Evolutionary conservation across 2,888 invertebrate genomes (phyloP).

Genomic region (Gymnoscelis rufifasciata): DNA sequence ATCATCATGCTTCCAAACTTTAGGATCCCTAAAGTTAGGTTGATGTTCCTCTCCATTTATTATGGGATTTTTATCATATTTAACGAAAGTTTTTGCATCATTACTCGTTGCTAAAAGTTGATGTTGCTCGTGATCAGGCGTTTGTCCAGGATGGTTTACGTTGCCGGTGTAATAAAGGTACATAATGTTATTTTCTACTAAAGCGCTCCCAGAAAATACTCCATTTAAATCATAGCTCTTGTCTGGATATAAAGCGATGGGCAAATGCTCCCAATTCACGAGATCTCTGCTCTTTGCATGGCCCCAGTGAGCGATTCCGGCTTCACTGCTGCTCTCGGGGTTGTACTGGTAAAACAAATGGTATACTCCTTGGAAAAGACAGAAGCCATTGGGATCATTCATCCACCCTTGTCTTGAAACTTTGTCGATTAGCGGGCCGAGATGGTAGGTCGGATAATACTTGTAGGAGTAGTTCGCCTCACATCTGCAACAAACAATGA

Average conservation of each 20-base stretch:
- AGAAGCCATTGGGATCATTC: slow-evolving; percentile 78
- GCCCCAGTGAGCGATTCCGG: slow-evolving; percentile 71
- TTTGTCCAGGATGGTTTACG: slow-evolving; percentile 41
- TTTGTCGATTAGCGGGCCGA: slow-evolving; percentile 43
- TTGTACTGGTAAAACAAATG: slow-evolving; percentile 76
- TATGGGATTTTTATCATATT: slow-evolving; percentile 56
- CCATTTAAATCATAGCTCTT: slow-evolving; percentile 53
- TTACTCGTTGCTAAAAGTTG: slow-evolving; percentile 55
- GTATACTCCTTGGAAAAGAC: slow-evolving; percentile 52
- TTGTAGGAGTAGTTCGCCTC: slow-evolving; percentile 31
- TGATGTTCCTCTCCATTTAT: slow-evolving; percentile 46
- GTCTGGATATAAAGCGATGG: slow-evolving; percentile 69
- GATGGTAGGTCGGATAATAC: slow-evolving; percentile 55
- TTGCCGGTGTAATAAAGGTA: slow-evolving; percentile 64
- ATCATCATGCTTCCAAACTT: slow-evolving; percentile 61
- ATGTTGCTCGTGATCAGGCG: slow-evolving; percentile 45
- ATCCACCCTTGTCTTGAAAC: slow-evolving; percentile 66
- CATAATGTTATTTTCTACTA: slow-evolving; percentile 54
- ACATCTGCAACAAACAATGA: slow-evolving; percentile 32
- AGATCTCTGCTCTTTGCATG: slow-evolving; percentile 69
- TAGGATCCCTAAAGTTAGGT: slow-evolving; percentile 70
- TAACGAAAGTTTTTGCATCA: slow-evolving; percentile 54
- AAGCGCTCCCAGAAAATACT: slow-evolving; percentile 71
- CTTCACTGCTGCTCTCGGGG: slow-evolving; percentile 50
- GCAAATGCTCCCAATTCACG: slow-evolving; percentile 65